Percentiles rank a stretch among this genome's conserved stretches.
Evolutionary conservation across 1,140 invertebrate species (phyloP).

Genomic region (Sarcophaga peregrina): DNA sequence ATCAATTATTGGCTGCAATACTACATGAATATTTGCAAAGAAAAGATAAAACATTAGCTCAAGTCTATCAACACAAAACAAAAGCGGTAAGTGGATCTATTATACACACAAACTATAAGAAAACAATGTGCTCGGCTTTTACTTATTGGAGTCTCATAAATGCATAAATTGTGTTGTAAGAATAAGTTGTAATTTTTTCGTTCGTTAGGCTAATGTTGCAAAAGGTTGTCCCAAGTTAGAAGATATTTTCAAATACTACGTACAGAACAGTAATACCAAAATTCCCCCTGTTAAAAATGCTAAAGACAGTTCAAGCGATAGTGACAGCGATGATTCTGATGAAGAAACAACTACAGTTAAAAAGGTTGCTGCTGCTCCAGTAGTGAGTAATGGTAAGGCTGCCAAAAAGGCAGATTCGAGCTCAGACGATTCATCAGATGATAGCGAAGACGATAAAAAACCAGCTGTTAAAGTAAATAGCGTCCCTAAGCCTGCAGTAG

Average conservation of each 20-base stretch:
- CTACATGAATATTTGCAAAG: slow-evolving; percentile 71
- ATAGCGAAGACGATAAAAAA: slow-evolving; percentile 53
- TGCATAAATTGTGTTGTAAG: not conserved
- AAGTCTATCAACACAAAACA: slow-evolving; percentile 72
- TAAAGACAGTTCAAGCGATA: slow-evolving; percentile 41
- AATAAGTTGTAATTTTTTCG: slow-evolving; percentile 18
- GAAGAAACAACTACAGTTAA: slow-evolving; percentile 44
- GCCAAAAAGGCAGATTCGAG: slow-evolving; percentile 42
- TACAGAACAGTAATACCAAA: slow-evolving; percentile 68
- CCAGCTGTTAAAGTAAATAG: slow-evolving; percentile 46
- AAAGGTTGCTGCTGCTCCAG: slow-evolving; percentile 5
- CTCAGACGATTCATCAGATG: slow-evolving; percentile 49
- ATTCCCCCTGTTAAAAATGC: slow-evolving; percentile 55
- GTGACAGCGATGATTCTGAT: slow-evolving; percentile 43
- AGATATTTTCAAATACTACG: slow-evolving; percentile 68
- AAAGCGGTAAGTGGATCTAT: slow-evolving; percentile 70
- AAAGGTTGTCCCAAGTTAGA: slow-evolving; percentile 69
- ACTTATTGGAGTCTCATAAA: too few species aligned
- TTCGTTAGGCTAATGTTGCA: slow-evolving; percentile 65
- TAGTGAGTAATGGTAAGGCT: slow-evolving; percentile 15
- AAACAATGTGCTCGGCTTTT: slow-evolving; percentile 26
- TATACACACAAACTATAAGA: not conserved
- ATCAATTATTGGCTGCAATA: slow-evolving; percentile 62
- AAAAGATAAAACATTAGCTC: slow-evolving; percentile 70
- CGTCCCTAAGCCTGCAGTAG: slow-evolving; percentile 48